These are phyloP conservation scores for Zootoca vivipara DNA, from an alignment of 2,113 vertebrate genomes.

Conservation along the genomic window DNA sequence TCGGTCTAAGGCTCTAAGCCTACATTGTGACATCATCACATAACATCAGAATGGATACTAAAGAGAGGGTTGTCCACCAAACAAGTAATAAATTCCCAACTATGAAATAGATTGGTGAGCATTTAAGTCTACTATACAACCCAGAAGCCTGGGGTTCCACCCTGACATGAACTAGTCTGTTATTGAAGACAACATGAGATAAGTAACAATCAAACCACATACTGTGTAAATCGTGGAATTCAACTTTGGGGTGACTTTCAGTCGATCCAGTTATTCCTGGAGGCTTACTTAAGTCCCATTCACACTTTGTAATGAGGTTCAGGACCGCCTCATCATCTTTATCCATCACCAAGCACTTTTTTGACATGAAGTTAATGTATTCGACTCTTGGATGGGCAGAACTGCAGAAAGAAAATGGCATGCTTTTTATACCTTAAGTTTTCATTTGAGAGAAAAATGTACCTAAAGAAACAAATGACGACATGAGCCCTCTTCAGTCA, in stretches of 20 bases:
- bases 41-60: background rate
- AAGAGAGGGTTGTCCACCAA: background rate
- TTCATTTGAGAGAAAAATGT: background rate
- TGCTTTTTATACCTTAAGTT: background rate
- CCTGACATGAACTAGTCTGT: background rate
- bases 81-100: background rate
- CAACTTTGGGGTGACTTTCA: slow-evolving; percentile 52
- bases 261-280: slow-evolving; percentile 42
- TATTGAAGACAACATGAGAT: background rate
- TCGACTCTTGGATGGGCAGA: slow-evolving; percentile 59
- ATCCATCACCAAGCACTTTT: slow-evolving; percentile 68
- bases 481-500: no score
- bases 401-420: slow-evolving; percentile 53
- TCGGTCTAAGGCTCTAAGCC: no score
- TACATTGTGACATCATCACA: background rate
- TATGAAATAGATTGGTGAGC: background rate
- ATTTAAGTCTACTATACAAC: background rate
- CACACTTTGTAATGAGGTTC: slow-evolving; percentile 71
- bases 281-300: slow-evolving; percentile 59
- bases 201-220: background rate
- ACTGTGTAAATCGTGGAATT: slow-evolving; percentile 64
- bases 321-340: slow-evolving; percentile 76
- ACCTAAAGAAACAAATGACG: background rate
- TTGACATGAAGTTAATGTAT: slow-evolving; percentile 66
- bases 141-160: background rate